Evolutionary conservation across 2,113 vertebrate genomes (phyloP).

Genomic region (Datnioides undecimradiatus): DNA sequence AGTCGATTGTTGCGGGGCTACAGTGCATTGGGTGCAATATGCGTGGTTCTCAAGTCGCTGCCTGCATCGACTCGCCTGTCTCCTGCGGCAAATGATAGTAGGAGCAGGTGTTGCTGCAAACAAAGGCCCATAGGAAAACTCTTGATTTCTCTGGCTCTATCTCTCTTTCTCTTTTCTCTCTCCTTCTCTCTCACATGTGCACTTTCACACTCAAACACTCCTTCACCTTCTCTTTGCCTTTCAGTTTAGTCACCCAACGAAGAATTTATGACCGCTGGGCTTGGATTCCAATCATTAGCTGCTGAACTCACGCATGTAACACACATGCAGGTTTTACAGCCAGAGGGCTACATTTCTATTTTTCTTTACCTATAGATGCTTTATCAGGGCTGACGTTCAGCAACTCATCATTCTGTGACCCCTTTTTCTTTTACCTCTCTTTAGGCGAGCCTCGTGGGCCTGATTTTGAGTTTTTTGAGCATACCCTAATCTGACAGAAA

Average conservation of each 20-base stretch:
- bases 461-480: not conserved
- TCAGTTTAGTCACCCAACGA: conserved; percentile 50
- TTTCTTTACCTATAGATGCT: conserved; percentile 18
- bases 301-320: conserved; percentile 63
- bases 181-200: conserved; percentile 8
- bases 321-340: conserved; percentile 38
- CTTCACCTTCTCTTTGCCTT: conserved; percentile 31
- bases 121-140: conserved; percentile 54
- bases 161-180: not conserved
- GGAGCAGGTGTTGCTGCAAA: conserved; percentile 77
- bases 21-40: conserved; percentile 33
- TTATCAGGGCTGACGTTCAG: not conserved
- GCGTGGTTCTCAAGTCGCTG: conserved; percentile 42
- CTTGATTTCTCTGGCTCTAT: conserved; percentile 36
- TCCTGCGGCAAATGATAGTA: conserved; percentile 62
- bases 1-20: conserved; percentile 12
- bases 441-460: not conserved
- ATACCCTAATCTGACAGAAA: not conserved
- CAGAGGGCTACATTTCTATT: conserved; percentile 29
- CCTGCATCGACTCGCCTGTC: conserved; percentile 77
- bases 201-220: conserved; percentile 25
- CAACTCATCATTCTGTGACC: not conserved
- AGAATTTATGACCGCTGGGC: conserved; percentile 63
- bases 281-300: conserved; percentile 68
- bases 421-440: not conserved